Percentiles rank a stretch among this genome's conserved stretches.
Conservation (phyloP, 2,888 invertebrate species). For the Hyles lineata region DNA sequence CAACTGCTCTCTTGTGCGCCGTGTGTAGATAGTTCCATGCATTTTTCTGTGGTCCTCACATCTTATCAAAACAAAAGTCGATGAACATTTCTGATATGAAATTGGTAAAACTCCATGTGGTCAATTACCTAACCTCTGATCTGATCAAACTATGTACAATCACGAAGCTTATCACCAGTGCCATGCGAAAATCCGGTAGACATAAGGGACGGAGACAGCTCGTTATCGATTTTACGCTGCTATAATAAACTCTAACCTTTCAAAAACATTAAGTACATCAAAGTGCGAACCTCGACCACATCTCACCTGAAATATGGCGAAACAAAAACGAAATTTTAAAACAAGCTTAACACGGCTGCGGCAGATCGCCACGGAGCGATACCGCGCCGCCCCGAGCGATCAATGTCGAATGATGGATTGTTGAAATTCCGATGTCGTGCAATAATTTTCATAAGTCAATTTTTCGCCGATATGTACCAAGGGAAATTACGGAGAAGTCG, state of each 20-base stretch:
- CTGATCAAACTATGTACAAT: no score
- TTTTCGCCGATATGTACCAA: conserved; percentile 59
- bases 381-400: conserved; percentile 28
- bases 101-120: no score
- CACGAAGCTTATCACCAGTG: no score
- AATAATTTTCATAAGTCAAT: conserved; percentile 67
- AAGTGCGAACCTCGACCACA: background rate
- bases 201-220: no score
- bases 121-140: no score
- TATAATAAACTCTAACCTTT: background rate
- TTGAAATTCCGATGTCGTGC: conserved; percentile 60
- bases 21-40: background rate
- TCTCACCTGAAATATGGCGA: background rate
- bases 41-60: background rate
- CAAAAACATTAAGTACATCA: background rate
- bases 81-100: no score
- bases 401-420: conserved; percentile 60
- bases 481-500: conserved; percentile 68
- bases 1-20: no score
- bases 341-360: background rate
- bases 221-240: no score
- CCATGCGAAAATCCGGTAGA: no score
- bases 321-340: conserved; percentile 4
- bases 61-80: no score
- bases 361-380: conserved; percentile 20